Evolutionary conservation across 2,888 invertebrate species (phyloP).

Genomic region (Dasypolia templi): DNA sequence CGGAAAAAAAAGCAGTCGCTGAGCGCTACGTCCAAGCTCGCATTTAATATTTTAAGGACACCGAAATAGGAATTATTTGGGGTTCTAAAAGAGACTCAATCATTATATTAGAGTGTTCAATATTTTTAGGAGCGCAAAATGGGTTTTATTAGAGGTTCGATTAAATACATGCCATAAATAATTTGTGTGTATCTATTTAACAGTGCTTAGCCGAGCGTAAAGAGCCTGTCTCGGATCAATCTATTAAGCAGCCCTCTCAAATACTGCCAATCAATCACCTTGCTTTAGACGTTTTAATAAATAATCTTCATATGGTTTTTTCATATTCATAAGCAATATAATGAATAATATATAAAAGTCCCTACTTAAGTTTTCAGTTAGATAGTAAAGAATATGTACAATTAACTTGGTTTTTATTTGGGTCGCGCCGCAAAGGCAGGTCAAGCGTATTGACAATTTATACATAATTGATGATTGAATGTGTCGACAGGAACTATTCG

Average conservation of each 20-base stretch:
- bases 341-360: conserved; percentile 11
- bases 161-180: neutral
- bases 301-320: conserved; percentile 10
- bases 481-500: conserved; percentile 24
- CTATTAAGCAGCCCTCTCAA: conserved; percentile 19
- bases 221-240: neutral
- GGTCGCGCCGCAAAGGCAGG: conserved; percentile 36
- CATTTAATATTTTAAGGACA: neutral
- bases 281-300: conserved; percentile 19
- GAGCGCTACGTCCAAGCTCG: neutral
- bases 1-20: too few species aligned
- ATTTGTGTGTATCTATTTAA: conserved; percentile 10
- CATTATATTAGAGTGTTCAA: neutral
- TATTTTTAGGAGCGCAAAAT: neutral
- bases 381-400: conserved; percentile 8
- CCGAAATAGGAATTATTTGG: neutral
- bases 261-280: conserved; percentile 33
- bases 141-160: neutral
- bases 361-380: neutral
- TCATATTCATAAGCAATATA: neutral
- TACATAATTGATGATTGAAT: conserved; percentile 38
- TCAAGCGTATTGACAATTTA: conserved; percentile 53
- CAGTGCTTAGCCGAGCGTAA: neutral
- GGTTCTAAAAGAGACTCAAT: neutral
- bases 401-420: conserved; percentile 36